Evolutionary conservation across 2,888 invertebrate species (phyloP).

Genomic region (Pterostichus madidus): DNA sequence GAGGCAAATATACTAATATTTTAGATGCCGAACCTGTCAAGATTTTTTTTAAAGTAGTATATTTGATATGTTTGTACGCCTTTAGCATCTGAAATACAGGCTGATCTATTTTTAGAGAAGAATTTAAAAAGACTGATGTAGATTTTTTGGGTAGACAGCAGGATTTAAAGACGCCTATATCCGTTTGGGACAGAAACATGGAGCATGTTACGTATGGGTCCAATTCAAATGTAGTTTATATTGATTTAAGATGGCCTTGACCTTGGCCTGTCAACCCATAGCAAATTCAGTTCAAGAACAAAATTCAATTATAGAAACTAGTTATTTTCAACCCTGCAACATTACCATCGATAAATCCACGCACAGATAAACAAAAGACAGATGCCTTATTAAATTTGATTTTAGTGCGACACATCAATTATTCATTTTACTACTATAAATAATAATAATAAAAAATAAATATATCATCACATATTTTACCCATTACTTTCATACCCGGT

Average conservation of each 20-base stretch:
- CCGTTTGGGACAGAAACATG: slow-evolving; percentile 31
- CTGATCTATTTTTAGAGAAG: background rate
- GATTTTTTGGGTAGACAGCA: background rate
- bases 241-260: slow-evolving; percentile 50
- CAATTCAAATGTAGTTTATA: slow-evolving; percentile 52
- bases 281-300: slow-evolving; percentile 28
- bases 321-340: slow-evolving; percentile 28
- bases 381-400: too few species aligned
- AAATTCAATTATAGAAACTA: slow-evolving; percentile 53
- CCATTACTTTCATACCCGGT: too few species aligned
- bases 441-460: too few species aligned
- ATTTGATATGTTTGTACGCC: too few species aligned
- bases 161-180: slow-evolving; percentile 8
- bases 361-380: too few species aligned
- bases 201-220: slow-evolving; percentile 43
- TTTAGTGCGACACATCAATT: background rate
- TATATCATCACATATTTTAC: too few species aligned
- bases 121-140: slow-evolving; percentile 12
- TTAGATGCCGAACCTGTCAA: too few species aligned
- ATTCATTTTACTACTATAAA: too few species aligned
- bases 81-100: background rate
- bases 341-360: slow-evolving; percentile 14
- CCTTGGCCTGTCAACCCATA: slow-evolving; percentile 54
- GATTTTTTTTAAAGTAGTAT: too few species aligned
- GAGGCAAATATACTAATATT: too few species aligned